phyloP scores from a whole-genome alignment of 1,140 invertebrate species.

The Magallana angulata region DNA sequence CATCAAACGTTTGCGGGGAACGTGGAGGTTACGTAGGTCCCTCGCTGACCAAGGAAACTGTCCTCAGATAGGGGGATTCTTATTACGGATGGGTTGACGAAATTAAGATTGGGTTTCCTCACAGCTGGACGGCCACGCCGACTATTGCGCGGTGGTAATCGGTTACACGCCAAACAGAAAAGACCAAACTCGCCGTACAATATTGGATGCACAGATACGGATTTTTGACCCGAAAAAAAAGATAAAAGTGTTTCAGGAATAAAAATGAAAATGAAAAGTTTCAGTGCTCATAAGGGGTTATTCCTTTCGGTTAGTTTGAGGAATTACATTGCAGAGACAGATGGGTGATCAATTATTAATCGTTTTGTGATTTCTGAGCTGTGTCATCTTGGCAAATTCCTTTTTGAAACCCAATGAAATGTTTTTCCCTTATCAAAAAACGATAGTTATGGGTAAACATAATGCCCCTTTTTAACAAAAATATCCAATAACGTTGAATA shows the following conservation, averaged over 20 bases:
- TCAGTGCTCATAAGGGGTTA: neutral
- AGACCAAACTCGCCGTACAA: neutral
- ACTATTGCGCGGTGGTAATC: constrained; percentile 8
- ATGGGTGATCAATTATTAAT: constrained; percentile 30
- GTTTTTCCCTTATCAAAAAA: neutral
- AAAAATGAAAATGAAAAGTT: constrained; percentile 29
- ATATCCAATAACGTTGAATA: no score
- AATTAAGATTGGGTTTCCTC: constrained; percentile 25
- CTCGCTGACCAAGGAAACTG: neutral
- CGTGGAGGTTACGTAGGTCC: neutral
- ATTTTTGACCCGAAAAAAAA: constrained; percentile 10
- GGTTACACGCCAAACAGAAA: constrained; percentile 15
- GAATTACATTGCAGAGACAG: neutral
- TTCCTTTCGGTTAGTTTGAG: neutral
- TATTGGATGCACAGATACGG: constrained; percentile 5
- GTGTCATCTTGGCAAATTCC: neutral
- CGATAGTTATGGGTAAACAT: no score
- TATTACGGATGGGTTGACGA: constrained; percentile 31
- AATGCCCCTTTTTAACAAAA: no score
- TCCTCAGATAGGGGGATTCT: constrained; percentile 16
- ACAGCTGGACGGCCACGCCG: neutral
- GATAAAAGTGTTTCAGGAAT: constrained; percentile 25
- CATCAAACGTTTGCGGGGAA: constrained; percentile 21
- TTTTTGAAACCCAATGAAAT: neutral
- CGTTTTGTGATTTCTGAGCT: neutral